phyloP scores from a whole-genome alignment of 2,797 vertebrate species.

The Ispidina lecontei region DNA sequence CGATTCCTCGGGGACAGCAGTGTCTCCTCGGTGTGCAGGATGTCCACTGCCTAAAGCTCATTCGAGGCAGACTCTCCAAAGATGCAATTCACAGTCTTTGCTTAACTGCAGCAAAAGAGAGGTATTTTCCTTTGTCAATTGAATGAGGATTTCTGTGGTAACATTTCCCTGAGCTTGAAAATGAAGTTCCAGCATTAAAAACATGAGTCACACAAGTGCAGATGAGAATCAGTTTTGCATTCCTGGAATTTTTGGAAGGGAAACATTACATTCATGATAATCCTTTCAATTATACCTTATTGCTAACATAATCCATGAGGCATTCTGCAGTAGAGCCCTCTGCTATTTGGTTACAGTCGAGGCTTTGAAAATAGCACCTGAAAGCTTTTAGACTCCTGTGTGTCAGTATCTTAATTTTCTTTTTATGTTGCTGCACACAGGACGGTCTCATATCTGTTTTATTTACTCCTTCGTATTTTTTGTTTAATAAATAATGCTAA shows the following conservation, averaged over 20 bases:
- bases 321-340: conserved; percentile 23
- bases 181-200: conserved; percentile 77
- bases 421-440: neutral
- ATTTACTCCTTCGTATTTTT: neutral
- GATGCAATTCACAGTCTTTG: neutral
- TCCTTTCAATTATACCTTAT: conserved; percentile 76
- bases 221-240: conserved; percentile 72
- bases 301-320: conserved; percentile 61
- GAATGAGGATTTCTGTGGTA: conserved; percentile 65
- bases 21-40: neutral
- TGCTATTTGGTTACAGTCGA: conserved; percentile 28
- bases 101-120: neutral
- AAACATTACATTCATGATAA: conserved; percentile 72
- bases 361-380: conserved; percentile 41
- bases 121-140: conserved; percentile 13
- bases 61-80: neutral
- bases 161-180: conserved; percentile 65
- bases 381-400: conserved; percentile 22
- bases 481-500: conserved; percentile 60
- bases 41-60: conserved; percentile 14
- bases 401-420: conserved; percentile 15
- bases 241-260: conserved; percentile 79
- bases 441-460: neutral
- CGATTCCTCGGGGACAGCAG: neutral
- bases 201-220: conserved; percentile 71